Percentiles rank a stretch among this genome's conserved stretches.
Conservation (phyloP, 92 coral and sea anemone species). For the Actinernus sp. region DNA sequence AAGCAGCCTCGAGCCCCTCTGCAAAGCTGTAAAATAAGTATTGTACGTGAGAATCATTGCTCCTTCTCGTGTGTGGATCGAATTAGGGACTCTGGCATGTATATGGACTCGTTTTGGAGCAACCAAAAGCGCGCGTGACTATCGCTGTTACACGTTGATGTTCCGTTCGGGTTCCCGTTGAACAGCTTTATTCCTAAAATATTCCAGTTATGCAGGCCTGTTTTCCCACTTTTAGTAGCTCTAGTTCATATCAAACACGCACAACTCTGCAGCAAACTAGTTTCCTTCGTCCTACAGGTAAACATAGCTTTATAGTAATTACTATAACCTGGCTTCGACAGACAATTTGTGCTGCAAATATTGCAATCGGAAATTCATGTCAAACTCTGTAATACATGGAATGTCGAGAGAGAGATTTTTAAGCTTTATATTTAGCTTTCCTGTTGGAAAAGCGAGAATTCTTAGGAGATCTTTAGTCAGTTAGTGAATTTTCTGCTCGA, state of each 20-base stretch:
- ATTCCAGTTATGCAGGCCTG: conserved; percentile 55
- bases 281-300: too few species aligned
- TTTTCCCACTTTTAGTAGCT: conserved; percentile 1
- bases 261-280: too few species aligned
- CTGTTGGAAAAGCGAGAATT: not conserved
- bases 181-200: conserved; percentile 41
- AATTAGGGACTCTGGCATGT: too few species aligned
- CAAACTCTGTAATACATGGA: not conserved
- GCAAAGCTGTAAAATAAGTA: conserved; percentile 3
- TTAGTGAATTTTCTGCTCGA: conserved; percentile 1
- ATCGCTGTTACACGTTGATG: too few species aligned
- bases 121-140: too few species aligned
- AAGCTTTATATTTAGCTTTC: not conserved
- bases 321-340: too few species aligned
- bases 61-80: too few species aligned
- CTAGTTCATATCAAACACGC: too few species aligned
- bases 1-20: conserved; percentile 7
- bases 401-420: not conserved
- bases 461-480: not conserved
- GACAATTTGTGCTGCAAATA: not conserved
- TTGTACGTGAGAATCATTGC: too few species aligned
- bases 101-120: too few species aligned
- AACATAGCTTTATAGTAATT: too few species aligned
- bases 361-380: conserved; percentile 1
- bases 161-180: conserved; percentile 19